Evolutionary conservation across 2,888 invertebrate species (phyloP).

Genomic region (Gasteruption jaculator): DNA sequence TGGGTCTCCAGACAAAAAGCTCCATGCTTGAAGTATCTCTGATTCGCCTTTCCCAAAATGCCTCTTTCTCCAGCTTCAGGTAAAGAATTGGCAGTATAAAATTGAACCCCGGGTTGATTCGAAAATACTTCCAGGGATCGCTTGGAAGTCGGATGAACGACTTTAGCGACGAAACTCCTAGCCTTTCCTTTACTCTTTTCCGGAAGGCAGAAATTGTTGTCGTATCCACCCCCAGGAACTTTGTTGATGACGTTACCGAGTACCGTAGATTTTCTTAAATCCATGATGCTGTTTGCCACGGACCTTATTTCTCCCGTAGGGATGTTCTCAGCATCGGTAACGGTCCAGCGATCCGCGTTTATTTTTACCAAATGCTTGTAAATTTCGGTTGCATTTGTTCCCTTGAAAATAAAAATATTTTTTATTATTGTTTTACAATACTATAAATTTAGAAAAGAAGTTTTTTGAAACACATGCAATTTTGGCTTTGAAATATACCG

Average conservation of each 20-base stretch:
- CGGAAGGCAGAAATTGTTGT: conserved; percentile 74
- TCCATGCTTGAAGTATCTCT: conserved; percentile 69
- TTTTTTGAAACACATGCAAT: too few relatives aligned
- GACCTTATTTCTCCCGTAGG: conserved; percentile 71
- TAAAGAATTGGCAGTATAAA: conserved; percentile 78
- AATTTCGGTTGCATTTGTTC: conserved; percentile 60
- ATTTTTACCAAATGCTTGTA: conserved; percentile 69
- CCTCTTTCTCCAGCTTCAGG: conserved; percentile 58
- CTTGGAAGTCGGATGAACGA: conserved; percentile 65
- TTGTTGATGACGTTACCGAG: conserved; percentile 65
- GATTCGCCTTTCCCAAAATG: conserved; percentile 67
- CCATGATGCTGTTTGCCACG: conserved; percentile 69
- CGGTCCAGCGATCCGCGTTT: conserved; percentile 74
- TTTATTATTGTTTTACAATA: neutral
- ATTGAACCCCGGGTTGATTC: conserved; percentile 86
- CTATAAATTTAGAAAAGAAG: conserved; percentile 2
- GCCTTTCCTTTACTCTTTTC: conserved; percentile 32
- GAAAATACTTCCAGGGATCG: conserved; percentile 75
- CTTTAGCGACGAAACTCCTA: conserved; percentile 63
- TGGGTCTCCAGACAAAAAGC: conserved; percentile 89
- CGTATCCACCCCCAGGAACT: conserved; percentile 70
- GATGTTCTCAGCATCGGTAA: conserved; percentile 65
- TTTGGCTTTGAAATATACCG: too few relatives aligned
- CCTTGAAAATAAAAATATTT: conserved; percentile 53
- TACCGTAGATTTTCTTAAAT: conserved; percentile 65